Evolutionary conservation across 2,113 vertebrate genomes (phyloP), one percentile per base, ranked within the genome.

Genomic region (Antennarius striatus): DNA sequence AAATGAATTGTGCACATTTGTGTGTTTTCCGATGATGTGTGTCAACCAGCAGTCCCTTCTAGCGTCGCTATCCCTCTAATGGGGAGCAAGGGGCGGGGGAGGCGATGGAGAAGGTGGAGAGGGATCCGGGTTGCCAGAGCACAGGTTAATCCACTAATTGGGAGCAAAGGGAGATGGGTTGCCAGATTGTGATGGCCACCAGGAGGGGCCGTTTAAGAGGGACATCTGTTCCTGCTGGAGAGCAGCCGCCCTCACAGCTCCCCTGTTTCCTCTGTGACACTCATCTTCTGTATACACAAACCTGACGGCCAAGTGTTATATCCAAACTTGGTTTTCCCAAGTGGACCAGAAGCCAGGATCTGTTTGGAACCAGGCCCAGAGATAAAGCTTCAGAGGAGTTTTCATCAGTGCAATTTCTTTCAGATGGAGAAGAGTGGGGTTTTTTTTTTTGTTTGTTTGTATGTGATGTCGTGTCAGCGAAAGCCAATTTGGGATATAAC

Each of bases 201-300:
- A 93, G 90, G 90, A 90, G 90, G 89, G 85, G 81, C 82, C 83
- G 66, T 93, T 93, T 91, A 92, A 86, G 75, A 81, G 80, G 83
- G 90, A 92, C 92, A 93, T 93, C 92, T 93, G 92, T 88, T 91
- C 85, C 85, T 89, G 80, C 88, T 80, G 84, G 89, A 86, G 86
- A 88, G 82, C 85, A 91, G 88, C 82, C 80, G 74, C 67, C 87
- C 81, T 82, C 83, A 64, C 84, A 86, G 86, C 76, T 81, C 80
- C 79, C 16, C 12, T 55, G 68, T 71, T 79, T 76, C 74, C 79
- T 83, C 75, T 61, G 63, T 56, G 72, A 82, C 80, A 77, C 87
- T 77, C 76, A 47, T 80, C 75, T 77, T 81, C 83, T 80, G 79
- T 56, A 50, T 28, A 81, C 77, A 63, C 68, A 61, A 62, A 70